Percentiles rank a stretch among this genome's conserved stretches.
Conservation (phyloP, 2,888 invertebrate genomes). For the Drosophila gaucha region DNA sequence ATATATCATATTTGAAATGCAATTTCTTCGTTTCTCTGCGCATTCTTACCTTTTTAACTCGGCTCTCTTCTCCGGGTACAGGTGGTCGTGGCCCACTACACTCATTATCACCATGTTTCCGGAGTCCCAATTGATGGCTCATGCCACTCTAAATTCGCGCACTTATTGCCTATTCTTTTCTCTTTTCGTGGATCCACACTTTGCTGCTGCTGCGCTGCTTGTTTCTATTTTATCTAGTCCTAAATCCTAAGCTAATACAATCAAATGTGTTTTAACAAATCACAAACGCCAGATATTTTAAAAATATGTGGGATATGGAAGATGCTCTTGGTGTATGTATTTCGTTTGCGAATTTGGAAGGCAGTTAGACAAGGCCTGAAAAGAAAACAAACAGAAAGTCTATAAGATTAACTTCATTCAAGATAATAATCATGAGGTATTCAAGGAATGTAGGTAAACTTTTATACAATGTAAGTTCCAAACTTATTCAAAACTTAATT, state of each 20-base stretch:
- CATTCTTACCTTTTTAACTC: conserved; percentile 83
- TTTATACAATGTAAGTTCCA: too few relatives aligned
- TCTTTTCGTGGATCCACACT: conserved; percentile 23
- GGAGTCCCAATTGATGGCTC: conserved; percentile 84
- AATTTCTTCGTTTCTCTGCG: background rate
- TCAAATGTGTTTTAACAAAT: conserved; percentile 73
- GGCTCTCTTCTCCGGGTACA: conserved; percentile 90
- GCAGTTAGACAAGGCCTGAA: conserved; percentile 85
- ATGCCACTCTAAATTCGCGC: conserved; percentile 82
- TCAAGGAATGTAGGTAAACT: too few relatives aligned
- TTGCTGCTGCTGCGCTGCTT: conserved; percentile 11
- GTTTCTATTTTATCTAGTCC: conserved; percentile 47
- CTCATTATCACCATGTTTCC: conserved; percentile 85
- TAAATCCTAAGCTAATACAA: conserved; percentile 55
- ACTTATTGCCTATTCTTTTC: conserved; percentile 4
- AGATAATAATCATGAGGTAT: too few relatives aligned
- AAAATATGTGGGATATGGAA: conserved; percentile 83
- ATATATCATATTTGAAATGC: background rate
- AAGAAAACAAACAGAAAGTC: conserved; percentile 30
- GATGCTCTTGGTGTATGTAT: conserved; percentile 75
- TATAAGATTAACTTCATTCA: too few relatives aligned
- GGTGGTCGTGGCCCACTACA: conserved; percentile 90
- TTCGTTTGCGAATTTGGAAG: conserved; percentile 82
- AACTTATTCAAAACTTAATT: too few relatives aligned
- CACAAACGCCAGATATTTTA: conserved; percentile 82